Evolutionary conservation across 1,140 invertebrate genomes (phyloP).

Genomic region (Anadara kagoshimensis): DNA sequence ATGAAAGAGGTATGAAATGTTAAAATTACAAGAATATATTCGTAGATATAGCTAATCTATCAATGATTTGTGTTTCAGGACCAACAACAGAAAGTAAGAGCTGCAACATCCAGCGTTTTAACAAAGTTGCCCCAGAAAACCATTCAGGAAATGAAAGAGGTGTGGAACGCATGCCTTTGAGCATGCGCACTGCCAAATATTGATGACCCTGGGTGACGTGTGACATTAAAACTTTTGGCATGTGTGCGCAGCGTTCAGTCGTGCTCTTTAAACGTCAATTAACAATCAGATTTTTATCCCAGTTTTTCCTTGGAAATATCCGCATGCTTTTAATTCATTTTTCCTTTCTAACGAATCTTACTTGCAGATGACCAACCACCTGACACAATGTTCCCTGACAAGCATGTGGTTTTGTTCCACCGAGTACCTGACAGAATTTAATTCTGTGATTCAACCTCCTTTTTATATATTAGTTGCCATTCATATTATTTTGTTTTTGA

Average conservation of each 20-base stretch:
- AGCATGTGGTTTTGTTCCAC: too few species aligned
- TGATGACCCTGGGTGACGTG: constrained; percentile 1
- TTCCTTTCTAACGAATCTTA: constrained; percentile 24
- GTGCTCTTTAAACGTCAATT: constrained; percentile 14
- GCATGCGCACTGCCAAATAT: constrained; percentile 34
- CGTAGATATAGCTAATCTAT: constrained; percentile 41
- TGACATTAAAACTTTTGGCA: constrained; percentile 26
- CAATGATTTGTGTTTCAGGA: constrained; percentile 58
- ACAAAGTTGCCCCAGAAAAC: constrained; percentile 71
- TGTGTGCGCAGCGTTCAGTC: constrained; percentile 37
- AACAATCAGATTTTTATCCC: constrained; percentile 18
- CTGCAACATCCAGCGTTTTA: constrained; percentile 72
- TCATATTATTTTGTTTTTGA: too few species aligned
- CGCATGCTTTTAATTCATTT: constrained; percentile 17
- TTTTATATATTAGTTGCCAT: too few species aligned
- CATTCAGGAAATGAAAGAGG: constrained; percentile 87
- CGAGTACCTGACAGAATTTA: too few species aligned
- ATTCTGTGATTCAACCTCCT: too few species aligned
- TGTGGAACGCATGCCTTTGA: constrained; percentile 47
- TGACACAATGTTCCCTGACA: too few species aligned
- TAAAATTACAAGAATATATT: constrained; percentile 23
- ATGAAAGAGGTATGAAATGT: constrained; percentile 83
- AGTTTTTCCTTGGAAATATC: constrained; percentile 12
- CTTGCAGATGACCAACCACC: background rate
- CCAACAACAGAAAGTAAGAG: constrained; percentile 63